Evolutionary conservation across 1,140 invertebrate genomes (phyloP).

Genomic region (Gerris buenoi): DNA sequence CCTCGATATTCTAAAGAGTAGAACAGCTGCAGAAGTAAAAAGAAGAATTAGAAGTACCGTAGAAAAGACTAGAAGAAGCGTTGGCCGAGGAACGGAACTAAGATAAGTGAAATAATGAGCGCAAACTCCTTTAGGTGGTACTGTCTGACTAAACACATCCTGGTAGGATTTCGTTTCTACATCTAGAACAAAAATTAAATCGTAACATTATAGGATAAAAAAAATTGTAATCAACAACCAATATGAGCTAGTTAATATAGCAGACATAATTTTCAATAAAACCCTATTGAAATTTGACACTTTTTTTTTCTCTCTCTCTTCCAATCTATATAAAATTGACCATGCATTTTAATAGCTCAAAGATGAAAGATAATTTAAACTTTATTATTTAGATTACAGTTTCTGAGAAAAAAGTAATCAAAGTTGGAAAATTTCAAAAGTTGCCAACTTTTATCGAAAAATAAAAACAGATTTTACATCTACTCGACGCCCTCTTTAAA

Average conservation of each 20-base stretch:
- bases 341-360: not conserved
- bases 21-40: constrained; percentile 27
- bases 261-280: no score
- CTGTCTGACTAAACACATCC: constrained; percentile 15
- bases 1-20: constrained; percentile 26
- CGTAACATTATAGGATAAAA: not conserved
- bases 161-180: constrained; percentile 17
- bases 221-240: not conserved
- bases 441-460: no score
- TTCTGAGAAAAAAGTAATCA: no score
- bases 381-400: no score
- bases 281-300: no score
- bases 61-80: constrained; percentile 23
- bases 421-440: no score
- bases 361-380: not conserved
- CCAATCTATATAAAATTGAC: no score
- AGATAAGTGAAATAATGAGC: constrained; percentile 12
- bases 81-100: constrained; percentile 18
- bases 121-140: not conserved
- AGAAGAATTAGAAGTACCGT: constrained; percentile 27
- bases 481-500: no score
- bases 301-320: no score
- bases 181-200: constrained; percentile 5
- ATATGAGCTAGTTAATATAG: no score
- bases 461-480: no score